Percentiles rank a stretch among this genome's conserved stretches.
These are phyloP conservation scores for Sogatella furcifera DNA, from an alignment of 1,140 invertebrate genomes.

Conservation along the genomic window DNA sequence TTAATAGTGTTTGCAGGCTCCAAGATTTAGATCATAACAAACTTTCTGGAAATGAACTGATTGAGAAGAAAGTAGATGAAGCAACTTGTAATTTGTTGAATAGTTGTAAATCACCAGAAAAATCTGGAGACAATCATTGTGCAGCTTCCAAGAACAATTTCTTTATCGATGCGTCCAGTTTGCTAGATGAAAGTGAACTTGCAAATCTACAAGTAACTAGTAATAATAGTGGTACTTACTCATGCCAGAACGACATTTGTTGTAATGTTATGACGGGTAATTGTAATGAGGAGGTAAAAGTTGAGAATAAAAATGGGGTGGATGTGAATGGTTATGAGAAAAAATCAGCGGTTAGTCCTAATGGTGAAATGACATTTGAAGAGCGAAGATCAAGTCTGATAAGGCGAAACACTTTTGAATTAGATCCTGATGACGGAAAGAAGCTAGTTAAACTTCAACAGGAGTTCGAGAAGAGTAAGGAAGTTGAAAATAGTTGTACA, in stretches of 20 bases:
- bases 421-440: conserved; percentile 35
- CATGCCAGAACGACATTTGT: conserved; percentile 6
- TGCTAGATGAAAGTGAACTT: conserved; percentile 49
- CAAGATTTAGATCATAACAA: neutral
- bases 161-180: conserved; percentile 62
- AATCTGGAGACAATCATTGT: neutral
- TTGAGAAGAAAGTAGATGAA: too few species aligned
- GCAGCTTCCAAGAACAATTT: conserved; percentile 27
- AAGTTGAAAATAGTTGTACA: conserved; percentile 2
- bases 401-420: conserved; percentile 39
- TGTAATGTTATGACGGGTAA: conserved; percentile 4
- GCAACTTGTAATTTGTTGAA: neutral
- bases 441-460: conserved; percentile 35
- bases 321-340: too few species aligned
- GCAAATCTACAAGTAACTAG: conserved; percentile 17
- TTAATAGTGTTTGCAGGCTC: too few species aligned
- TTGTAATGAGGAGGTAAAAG: neutral
- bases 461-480: conserved; percentile 41
- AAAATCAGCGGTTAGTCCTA: too few species aligned
- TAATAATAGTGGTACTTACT: neutral
- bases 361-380: conserved; percentile 8
- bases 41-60: neutral
- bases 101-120: conserved; percentile 24
- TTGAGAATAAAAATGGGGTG: too few species aligned
- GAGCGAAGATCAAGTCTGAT: conserved; percentile 31